Base-by-base conservation (phyloP, 1,140 invertebrate species). In the Drosophila sturtevanti region DNA sequence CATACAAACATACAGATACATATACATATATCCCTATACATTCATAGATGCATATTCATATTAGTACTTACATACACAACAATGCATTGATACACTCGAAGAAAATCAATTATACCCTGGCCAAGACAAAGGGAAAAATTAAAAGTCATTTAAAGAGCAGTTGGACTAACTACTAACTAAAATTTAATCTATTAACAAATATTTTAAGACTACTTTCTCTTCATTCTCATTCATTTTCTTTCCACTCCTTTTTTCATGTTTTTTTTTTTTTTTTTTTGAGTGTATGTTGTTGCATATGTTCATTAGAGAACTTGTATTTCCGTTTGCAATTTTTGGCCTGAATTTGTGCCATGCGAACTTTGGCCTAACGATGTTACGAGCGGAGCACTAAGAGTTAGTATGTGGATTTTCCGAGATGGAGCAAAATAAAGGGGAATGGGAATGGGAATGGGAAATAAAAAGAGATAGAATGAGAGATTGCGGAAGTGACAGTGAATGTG, bases 251-350 rank as follows among this genome's bases (percentile, higher is more conserved):
- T n/a, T n/a, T n/a, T n/a, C n/a, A n/a, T n/a, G n/a, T n/a, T n/a
- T n/a, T n/a, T n/a, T n/a, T n/a, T n/a, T n/a, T n/a, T 35, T 35
- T 48, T 48, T 48, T n/a, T 56, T 35, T 14, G 5, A 56, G 24
- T 56, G 54, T 48, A 21, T 48, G 16, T 16, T 48, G 41, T 48
- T 48, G 41, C 41, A 48, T 48, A 48, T 56, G 54, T 34, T 56
- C 54, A 56, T 56, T 56, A 56, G 54, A 31, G 31, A 56, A 56
- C 54, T 56, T 34, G 27, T 18, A 56, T 34, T 56, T 56, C 54
- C 54, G 54, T 24, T 56, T 56, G 54, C 54, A 56, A 22, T 54
- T 54, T 54, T 48, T 48, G 16, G 16, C 16, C 41, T 21, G 16
- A 48, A 48, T 48, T 48, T 48, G 41, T 48, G 41, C 18, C 4